Percentiles rank a stretch among this genome's conserved stretches.
Conservation (phyloP, 2,113 vertebrate species). For the Ptilorrhoa leucosticta region DNA sequence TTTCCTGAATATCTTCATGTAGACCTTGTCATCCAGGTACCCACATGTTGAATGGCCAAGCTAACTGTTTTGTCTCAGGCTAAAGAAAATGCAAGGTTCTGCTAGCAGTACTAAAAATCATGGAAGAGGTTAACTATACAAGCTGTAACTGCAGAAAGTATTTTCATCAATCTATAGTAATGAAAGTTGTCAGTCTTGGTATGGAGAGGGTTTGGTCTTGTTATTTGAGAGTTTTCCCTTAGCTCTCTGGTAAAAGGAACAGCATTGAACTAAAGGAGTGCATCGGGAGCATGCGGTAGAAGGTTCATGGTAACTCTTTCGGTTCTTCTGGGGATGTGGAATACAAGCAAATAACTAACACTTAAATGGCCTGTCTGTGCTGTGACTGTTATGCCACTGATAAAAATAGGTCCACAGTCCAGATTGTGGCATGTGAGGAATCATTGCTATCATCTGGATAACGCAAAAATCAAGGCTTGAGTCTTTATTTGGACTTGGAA, state of each 20-base stretch:
- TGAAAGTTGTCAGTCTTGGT: neutral
- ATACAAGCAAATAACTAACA: neutral
- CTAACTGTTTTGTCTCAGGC: neutral
- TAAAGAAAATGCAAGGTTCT: neutral
- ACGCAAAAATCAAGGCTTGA: neutral
- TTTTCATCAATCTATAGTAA: neutral
- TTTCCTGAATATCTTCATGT: neutral
- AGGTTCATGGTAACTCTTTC: neutral
- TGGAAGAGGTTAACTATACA: neutral
- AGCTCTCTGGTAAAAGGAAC: neutral
- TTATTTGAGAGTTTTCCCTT: neutral
- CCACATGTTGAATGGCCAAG: neutral
- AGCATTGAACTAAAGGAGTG: neutral
- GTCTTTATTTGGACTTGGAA: conserved; percentile 15
- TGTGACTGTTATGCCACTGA: neutral
- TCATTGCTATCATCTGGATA: neutral
- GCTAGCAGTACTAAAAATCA: neutral
- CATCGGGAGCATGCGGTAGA: neutral
- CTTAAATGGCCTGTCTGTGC: neutral
- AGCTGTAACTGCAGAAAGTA: neutral
- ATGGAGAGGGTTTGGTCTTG: neutral
- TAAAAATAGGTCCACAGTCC: conserved; percentile 25
- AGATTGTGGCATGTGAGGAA: conserved; percentile 8
- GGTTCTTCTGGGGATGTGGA: neutral
- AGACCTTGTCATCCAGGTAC: neutral